Conservation (phyloP, 2,113 vertebrate species). For the Morone saxatilis region DNA sequence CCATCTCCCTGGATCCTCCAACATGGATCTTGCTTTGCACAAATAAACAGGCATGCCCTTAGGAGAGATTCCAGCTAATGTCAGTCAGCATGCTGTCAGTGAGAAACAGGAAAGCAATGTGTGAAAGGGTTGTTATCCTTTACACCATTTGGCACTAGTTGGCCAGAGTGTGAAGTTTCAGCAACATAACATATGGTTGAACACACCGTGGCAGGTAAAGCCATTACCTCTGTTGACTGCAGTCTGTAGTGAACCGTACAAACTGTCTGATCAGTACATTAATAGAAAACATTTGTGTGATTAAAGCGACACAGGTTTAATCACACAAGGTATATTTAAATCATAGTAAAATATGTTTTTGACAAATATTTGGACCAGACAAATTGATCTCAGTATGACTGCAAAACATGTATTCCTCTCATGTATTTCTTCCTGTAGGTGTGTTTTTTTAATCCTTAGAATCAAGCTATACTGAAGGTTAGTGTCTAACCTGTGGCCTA, state of each 20-base stretch:
- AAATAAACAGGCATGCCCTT: conserved; percentile 70
- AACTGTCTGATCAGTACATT: background rate
- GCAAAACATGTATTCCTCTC: background rate
- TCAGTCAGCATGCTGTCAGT: conserved; percentile 16
- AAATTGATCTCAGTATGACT: background rate
- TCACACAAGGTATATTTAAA: background rate
- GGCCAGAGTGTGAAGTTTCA: conserved; percentile 18
- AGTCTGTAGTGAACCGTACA: background rate
- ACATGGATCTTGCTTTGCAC: conserved; percentile 59
- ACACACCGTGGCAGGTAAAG: background rate
- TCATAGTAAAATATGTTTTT: background rate
- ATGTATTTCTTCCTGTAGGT: background rate
- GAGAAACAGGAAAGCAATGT: conserved; percentile 11
- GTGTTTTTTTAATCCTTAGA: background rate
- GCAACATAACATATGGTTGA: background rate
- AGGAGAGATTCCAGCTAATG: conserved; percentile 36
- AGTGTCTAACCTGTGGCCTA: background rate
- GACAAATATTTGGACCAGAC: background rate
- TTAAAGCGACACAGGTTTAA: background rate
- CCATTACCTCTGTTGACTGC: background rate
- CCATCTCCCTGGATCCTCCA: conserved; percentile 51
- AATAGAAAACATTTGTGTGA: background rate
- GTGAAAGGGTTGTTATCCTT: conserved; percentile 40
- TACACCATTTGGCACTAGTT: background rate
- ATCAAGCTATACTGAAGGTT: background rate